Evolutionary conservation across 1,140 invertebrate genomes (phyloP), one percentile per base, ranked within the genome.

Genomic region (Drosophila parabipectinata): DNA sequence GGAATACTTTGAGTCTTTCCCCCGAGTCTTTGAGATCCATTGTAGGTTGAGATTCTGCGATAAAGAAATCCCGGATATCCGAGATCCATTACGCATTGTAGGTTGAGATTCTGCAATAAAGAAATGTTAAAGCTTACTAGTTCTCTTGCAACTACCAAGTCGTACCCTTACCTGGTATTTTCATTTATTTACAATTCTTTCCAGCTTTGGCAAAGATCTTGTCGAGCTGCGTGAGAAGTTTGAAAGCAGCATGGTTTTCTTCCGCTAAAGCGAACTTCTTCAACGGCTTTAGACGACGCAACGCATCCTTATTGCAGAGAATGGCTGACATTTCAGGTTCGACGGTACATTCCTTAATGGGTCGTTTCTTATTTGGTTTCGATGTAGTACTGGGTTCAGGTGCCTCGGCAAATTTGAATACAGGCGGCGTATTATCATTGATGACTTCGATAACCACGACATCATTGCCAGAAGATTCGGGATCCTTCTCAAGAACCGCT

Each of bases 161-260:
- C 12, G 4, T 14, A 14, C 0, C 14, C 0, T 41, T 41, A 41
- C 39, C 39, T 41, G 8, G 4, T 45, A 18, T 18, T 18, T 45
- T 2, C 14, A 41, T 21, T 47, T 47, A 24, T 7, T 24, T 18
- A 8, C 3, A 18, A 1, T 24, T 47, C 44, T 47, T 24, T 2
- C 18, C 6, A 10, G 15, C 2, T 4, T 9, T 10, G 44, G 18
- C 81, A 12, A 91, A 91, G 21, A 91, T 74, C 48, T 88, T 84
- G 26, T 91, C 90, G 26, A 91, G 67, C 47, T 91, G 90, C 4
- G 79, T 74, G 24, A 91, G 73, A 18, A 91, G 48, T 0, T 83
- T 83, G 10, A 91, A 91, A 32, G 78, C 90, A 15, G 83, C 80
- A 72, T 91, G 90, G 52, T 91, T 91, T 30, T 90, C 87, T 50